Conservation (phyloP, 2,113 vertebrate genomes). For the Trematomus loennbergii region DNA sequence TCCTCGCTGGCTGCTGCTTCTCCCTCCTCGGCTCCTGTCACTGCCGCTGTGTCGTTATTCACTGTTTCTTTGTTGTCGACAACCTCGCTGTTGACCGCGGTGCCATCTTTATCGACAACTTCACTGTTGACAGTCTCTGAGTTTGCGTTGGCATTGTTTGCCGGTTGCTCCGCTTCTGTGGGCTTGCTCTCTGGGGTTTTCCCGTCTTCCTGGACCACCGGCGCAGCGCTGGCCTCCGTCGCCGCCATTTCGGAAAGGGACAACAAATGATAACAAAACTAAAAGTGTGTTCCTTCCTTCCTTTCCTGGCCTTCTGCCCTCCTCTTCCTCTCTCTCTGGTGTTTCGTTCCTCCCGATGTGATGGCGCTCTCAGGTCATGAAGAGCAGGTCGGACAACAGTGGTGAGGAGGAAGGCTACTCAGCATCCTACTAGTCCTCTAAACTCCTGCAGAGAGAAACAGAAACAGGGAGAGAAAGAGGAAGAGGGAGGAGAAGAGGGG, state of each 20-base stretch:
- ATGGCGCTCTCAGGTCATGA: constrained; percentile 77
- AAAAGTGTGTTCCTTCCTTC: constrained; percentile 51
- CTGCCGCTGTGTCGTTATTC: constrained; percentile 57
- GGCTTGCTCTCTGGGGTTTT: constrained; percentile 75
- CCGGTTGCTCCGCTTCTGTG: constrained; percentile 59
- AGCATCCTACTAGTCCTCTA: constrained; percentile 81
- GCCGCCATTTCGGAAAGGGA: constrained; percentile 80
- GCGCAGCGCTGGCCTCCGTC: constrained; percentile 79
- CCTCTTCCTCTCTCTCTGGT: constrained; percentile 59
- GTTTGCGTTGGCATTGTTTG: constrained; percentile 40
- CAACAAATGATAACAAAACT: constrained; percentile 58
- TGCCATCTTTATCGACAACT: constrained; percentile 60
- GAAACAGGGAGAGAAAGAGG: not conserved
- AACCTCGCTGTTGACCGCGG: constrained; percentile 53
- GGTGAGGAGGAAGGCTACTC: constrained; percentile 69
- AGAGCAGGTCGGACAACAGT: constrained; percentile 63
- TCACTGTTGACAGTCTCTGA: constrained; percentile 73
- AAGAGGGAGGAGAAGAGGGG: not conserved
- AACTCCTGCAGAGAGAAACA: constrained; percentile 63
- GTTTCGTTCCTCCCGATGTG: constrained; percentile 64
- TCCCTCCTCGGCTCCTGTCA: constrained; percentile 31
- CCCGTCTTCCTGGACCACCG: constrained; percentile 79
- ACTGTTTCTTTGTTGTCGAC: constrained; percentile 74
- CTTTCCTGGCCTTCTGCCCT: constrained; percentile 67
- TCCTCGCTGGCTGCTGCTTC: constrained; percentile 36